Percentiles rank a stretch among this genome's conserved stretches.
Conservation (phyloP, 2,113 vertebrate genomes). For the Gopherus evgoodei region DNA sequence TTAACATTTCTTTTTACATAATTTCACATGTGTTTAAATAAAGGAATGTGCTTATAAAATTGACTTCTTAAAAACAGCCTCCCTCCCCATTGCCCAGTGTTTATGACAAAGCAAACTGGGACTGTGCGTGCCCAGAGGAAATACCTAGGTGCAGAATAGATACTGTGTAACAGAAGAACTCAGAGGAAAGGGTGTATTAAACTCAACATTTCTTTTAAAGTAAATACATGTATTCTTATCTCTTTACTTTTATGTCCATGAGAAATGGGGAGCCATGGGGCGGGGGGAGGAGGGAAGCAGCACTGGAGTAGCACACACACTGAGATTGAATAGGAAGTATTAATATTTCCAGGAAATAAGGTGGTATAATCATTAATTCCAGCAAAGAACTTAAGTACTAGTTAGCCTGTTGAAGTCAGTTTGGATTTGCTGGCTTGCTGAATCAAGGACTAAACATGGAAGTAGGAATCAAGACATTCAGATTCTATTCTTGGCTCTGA, state of each 20-base stretch:
- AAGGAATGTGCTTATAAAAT: neutral
- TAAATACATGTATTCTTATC: neutral
- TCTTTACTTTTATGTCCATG: neutral
- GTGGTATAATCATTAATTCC: neutral
- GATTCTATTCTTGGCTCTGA: neutral
- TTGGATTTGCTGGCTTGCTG: neutral
- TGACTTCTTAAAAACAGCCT: neutral
- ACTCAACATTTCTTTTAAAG: fast-evolving
- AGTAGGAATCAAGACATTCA: neutral
- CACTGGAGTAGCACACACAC: neutral
- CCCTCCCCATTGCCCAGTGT: neutral
- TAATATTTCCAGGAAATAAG: neutral
- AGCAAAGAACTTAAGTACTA: neutral
- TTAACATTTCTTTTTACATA: neutral
- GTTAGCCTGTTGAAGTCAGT: neutral
- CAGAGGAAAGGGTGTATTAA: neutral
- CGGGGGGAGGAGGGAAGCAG: neutral
- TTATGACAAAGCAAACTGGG: neutral
- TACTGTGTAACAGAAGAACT: neutral
- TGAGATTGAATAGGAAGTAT: neutral
- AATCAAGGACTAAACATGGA: neutral
- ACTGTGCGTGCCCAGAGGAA: neutral
- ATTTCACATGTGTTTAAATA: neutral
- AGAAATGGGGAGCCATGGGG: neutral
- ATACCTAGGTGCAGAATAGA: neutral